Percentiles rank a stretch among this genome's conserved stretches.
Evolutionary conservation across 2,888 invertebrate genomes (phyloP).

Genomic region (Zygothrica quintamaculata): DNA sequence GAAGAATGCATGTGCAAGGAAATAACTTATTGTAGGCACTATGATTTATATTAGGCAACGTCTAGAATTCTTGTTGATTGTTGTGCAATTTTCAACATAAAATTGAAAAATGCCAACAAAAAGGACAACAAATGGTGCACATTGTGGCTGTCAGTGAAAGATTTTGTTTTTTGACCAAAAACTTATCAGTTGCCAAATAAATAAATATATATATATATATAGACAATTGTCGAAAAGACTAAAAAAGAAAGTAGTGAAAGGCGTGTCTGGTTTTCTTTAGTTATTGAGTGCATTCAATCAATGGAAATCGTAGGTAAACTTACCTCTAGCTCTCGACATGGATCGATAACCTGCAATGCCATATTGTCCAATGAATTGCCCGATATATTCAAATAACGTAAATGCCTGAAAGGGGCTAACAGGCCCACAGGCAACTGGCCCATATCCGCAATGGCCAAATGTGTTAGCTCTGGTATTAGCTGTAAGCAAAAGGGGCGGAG

Average conservation of each 20-base stretch:
- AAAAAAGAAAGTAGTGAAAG: not conserved
- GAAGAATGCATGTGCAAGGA: conserved; percentile 31
- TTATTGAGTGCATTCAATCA: conserved; percentile 23
- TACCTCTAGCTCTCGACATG: conserved; percentile 84
- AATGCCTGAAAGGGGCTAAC: conserved; percentile 84
- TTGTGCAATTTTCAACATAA: conserved; percentile 27
- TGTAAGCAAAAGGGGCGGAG: conserved; percentile 45
- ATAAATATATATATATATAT: too few relatives aligned
- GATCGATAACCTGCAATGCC: conserved; percentile 84
- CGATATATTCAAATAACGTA: conserved; percentile 89
- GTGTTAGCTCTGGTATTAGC: conserved; percentile 83
- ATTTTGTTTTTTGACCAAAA: conserved; percentile 47
- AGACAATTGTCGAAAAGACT: too few relatives aligned
- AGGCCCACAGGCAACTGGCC: conserved; percentile 84
- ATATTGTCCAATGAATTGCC: conserved; percentile 88
- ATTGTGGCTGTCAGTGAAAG: too few relatives aligned
- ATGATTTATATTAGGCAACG: too few relatives aligned
- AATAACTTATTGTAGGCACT: conserved; percentile 19
- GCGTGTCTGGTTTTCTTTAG: conserved; percentile 5
- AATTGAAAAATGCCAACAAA: conserved; percentile 47
- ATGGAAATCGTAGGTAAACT: conserved; percentile 37
- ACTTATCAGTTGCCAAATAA: conserved; percentile 54
- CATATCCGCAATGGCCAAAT: conserved; percentile 84
- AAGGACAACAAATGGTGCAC: conserved; percentile 56
- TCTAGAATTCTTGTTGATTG: conserved; percentile 20